Evolutionary conservation across 2,797 vertebrate species (phyloP), one percentile per base, ranked within the genome.

Genomic region (Phataginus tricuspis): DNA sequence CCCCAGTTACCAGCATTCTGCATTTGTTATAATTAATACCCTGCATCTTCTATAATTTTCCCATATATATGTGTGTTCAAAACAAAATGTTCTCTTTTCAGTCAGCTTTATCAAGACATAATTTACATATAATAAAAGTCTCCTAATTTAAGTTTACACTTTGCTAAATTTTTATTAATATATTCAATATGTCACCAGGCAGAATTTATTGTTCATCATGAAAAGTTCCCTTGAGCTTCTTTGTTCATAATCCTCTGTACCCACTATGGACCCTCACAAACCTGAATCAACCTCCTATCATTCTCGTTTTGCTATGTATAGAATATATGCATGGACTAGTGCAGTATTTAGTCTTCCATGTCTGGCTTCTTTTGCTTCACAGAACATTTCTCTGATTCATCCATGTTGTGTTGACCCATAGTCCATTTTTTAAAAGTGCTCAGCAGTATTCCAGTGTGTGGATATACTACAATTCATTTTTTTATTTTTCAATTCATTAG

Each of bases 111-210:
- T 91, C 34, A 37, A 82, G 23, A 34, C 39, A 39, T 68, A 75
- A 79, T 79, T 59, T 77, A 45, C 53, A 61, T 53, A 77, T 42
- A 68, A 72, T 57, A 53, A 82, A 69, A 83, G 34, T 1, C 9
- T 85, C 3, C n/a, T 21, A 90, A 39, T 78, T 85, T 84, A 49
- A 74, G 23, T 79, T 90, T 71, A 64, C 13, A 74, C 6, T 78
- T 77, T 96, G 45, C 29, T 77, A 31, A 49, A 27, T 87, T 91
- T 92, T 77, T 18, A 79, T 79, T 87, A 45, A 80, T 61, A 64
- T 39, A 71, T 15, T 87, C 45, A 51, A 5, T 57, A 13, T 63
- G 7, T 87, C 75, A 64, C 63, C 53, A 78, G 51, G 31, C 39
- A 91, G 25, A 64, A 71, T 88, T 77, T 94, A 68, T 55, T n/a